Evolutionary conservation across 2,113 vertebrate species (phyloP).

Genomic region (Melozone crissalis): DNA sequence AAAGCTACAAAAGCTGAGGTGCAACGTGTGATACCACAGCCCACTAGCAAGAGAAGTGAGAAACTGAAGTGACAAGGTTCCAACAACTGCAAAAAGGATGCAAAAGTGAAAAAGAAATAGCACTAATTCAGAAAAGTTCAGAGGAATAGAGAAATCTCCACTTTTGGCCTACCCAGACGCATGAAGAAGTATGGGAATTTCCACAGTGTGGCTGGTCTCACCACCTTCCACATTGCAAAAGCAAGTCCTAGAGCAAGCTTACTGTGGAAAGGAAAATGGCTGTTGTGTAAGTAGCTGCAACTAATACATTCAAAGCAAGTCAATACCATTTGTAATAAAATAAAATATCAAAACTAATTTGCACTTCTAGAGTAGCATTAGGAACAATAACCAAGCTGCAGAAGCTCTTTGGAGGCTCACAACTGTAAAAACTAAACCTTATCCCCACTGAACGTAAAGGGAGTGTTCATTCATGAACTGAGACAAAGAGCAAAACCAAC

Average conservation of each 20-base stretch:
- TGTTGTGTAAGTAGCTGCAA: background rate
- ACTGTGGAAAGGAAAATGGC: background rate
- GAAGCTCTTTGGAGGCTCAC: background rate
- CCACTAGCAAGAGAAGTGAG: background rate
- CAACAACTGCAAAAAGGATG: background rate
- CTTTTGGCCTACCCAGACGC: background rate
- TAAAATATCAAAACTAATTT: background rate
- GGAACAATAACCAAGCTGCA: background rate
- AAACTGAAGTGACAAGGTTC: background rate
- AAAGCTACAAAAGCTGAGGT: background rate
- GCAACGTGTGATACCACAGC: background rate
- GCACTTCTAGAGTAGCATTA: background rate
- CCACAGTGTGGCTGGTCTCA: background rate
- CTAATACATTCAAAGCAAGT: background rate
- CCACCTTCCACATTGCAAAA: background rate
- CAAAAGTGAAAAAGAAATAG: background rate
- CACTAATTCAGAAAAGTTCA: background rate
- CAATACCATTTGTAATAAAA: background rate
- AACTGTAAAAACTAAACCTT: background rate
- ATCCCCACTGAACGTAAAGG: background rate
- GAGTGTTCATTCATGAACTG: background rate
- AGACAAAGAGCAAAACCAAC: background rate
- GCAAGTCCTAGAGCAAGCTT: background rate
- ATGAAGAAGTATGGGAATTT: background rate
- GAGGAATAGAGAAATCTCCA: background rate